These are phyloP conservation scores for Tinea semifulvella DNA, from an alignment of 2,888 invertebrate species.

Conservation along the genomic window DNA sequence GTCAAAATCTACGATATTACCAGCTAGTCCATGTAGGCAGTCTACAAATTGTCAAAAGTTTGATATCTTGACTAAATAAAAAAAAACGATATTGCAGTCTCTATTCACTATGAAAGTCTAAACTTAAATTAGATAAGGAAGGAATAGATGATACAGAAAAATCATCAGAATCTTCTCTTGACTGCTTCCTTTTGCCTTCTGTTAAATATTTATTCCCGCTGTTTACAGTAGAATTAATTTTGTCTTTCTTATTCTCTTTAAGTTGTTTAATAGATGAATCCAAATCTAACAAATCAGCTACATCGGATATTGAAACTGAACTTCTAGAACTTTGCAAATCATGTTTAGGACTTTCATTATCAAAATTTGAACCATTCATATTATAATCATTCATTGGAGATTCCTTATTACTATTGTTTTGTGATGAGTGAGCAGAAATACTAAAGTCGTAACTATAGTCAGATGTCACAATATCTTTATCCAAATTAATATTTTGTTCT, in stretches of 20 bases:
- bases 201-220: conserved; percentile 25
- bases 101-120: conserved; percentile 54
- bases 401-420: conserved; percentile 6
- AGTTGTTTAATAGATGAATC: conserved; percentile 26
- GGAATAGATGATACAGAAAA: conserved; percentile 53
- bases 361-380: conserved; percentile 3
- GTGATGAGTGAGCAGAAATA: background rate
- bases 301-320: conserved; percentile 54
- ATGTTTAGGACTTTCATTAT: conserved; percentile 4
- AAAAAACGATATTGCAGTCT: background rate
- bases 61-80: no score
- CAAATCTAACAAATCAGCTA: conserved; percentile 42
- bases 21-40: no score
- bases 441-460: conserved; percentile 51
- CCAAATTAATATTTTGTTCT: background rate
- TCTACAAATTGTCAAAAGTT: no score
- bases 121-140: conserved; percentile 53
- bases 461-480: conserved; percentile 36
- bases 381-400: conserved; percentile 5
- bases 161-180: conserved; percentile 50
- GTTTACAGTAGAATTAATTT: background rate
- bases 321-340: conserved; percentile 34
- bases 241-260: conserved; percentile 25
- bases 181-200: conserved; percentile 17
- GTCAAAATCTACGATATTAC: no score